phyloP scores from a whole-genome alignment of 1,140 invertebrate genomes.

The Lordiphosa clarofinis region DNA sequence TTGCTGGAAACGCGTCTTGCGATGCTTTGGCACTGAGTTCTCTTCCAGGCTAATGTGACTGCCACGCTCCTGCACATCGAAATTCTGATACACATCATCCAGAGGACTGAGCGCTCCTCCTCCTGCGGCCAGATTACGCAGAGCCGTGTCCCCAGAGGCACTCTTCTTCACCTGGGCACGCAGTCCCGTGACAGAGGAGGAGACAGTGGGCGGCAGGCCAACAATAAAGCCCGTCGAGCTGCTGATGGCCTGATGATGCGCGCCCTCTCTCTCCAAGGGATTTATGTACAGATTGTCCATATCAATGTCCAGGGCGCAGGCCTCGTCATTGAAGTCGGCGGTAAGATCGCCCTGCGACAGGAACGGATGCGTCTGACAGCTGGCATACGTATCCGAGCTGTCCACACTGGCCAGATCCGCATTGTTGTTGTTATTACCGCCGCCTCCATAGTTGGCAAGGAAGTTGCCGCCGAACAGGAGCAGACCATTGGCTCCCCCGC shows the following conservation, averaged over 20 bases:
- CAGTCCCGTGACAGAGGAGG: conserved; percentile 30
- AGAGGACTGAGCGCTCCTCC: conserved; percentile 70
- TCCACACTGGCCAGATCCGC: conserved; percentile 87
- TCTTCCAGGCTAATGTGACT: conserved; percentile 85
- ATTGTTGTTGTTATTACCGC: conserved; percentile 82
- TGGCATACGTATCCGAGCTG: conserved; percentile 95
- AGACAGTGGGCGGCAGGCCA: conserved; percentile 55
- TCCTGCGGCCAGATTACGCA: conserved; percentile 80
- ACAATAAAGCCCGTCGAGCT: conserved; percentile 73
- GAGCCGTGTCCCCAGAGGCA: conserved; percentile 87
- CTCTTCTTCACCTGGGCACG: conserved; percentile 85
- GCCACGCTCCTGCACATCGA: conserved; percentile 81
- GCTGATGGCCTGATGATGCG: conserved; percentile 47
- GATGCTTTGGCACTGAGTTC: conserved; percentile 88
- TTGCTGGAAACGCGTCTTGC: conserved; percentile 92
- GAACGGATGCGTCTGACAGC: conserved; percentile 96
- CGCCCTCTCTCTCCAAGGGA: conserved; percentile 86
- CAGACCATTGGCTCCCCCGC: conserved; percentile 30
- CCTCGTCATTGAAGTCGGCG: conserved; percentile 83
- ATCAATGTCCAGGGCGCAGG: conserved; percentile 80
- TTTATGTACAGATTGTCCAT: conserved; percentile 94
- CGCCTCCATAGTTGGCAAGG: conserved; percentile 50
- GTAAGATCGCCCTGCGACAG: conserved; percentile 90
- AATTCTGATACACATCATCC: conserved; percentile 81
- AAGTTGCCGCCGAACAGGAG: conserved; percentile 63